These are phyloP conservation scores for Crotalus tigris DNA, from an alignment of 2,113 vertebrate species.

Conservation along the genomic window DNA sequence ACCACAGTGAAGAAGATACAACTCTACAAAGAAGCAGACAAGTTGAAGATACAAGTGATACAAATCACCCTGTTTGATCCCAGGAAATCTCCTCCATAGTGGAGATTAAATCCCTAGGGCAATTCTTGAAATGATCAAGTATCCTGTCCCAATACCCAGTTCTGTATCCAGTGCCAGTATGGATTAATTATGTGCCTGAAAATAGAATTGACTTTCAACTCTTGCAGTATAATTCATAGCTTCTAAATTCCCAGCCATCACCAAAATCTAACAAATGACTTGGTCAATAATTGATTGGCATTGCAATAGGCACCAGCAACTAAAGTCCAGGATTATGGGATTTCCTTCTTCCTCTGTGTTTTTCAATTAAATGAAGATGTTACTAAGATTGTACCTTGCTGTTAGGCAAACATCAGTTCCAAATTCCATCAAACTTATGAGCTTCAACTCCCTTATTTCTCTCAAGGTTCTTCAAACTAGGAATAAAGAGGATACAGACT, in stretches of 20 bases:
- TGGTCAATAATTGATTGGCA: not conserved
- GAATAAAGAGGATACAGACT: not conserved
- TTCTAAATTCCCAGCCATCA: not conserved
- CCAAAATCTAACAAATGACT: not conserved
- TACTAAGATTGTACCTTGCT: not conserved
- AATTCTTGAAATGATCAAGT: not conserved
- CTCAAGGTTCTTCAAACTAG: not conserved
- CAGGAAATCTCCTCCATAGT: not conserved
- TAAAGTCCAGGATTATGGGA: not conserved
- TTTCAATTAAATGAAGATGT: not conserved
- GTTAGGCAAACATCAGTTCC: not conserved
- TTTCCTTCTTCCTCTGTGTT: not conserved
- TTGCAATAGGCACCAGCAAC: not conserved
- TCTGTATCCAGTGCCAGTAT: not conserved
- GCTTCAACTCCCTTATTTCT: not conserved
- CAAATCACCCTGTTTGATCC: not conserved
- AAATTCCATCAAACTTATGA: not conserved
- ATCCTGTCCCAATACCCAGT: not conserved
- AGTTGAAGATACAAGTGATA: not conserved
- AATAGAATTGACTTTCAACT: not conserved
- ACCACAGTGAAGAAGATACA: not conserved
- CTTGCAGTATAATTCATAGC: not conserved
- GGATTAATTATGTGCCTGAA: not conserved
- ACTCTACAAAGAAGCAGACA: not conserved
- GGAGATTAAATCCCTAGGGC: not conserved